Evolutionary conservation across 2,113 vertebrate species (phyloP), one percentile per base, ranked within the genome.

Genomic region (Fregata magnificens): DNA sequence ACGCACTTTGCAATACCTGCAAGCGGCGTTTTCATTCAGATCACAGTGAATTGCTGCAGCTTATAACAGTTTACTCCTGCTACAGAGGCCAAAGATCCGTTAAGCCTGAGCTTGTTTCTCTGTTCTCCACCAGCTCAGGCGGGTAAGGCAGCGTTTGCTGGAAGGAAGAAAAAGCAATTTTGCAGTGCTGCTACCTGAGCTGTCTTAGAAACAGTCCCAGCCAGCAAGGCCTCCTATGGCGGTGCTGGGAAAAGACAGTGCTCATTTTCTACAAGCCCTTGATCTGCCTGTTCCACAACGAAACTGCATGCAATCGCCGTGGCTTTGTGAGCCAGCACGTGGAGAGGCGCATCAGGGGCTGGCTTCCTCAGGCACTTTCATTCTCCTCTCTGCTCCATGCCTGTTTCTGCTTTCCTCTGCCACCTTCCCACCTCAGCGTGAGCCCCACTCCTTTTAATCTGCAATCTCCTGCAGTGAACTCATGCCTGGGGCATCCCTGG

Each of bases 281-380:
- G 13, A 11, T 36, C 65, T 44, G 38, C 38, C 29, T 70, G 77
- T 76, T 66, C 53, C 59, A 29, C 10, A 8, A 25, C 26, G 11
- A 32, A 55, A 36, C 13, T 5, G 9, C 55, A 40, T 0, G 1
- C 0, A 2, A n/a, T 66, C 2, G 0, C 38, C 1, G 10, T 20
- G 38, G 31, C 50, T 72, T 63, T 1, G 5, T 11, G 59, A 81
- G 67, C 42, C 40, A 42, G 47, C 63, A 24, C 11, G 1, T 2
- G 10, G 36, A 45, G 55, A 28, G n/a, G n/a, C n/a, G 26, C n/a
- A 16, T 25, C 58, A 36, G 28, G 26, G 53, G 36, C n/a, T 38
- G 45, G 6, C 42, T 31, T 59, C 59, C 45, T 45, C 5, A 1
- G 11, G 17, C 29, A 26, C 9, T 47, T 52, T 22, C 6, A 0